Evolutionary conservation across 2,888 invertebrate species (phyloP), one percentile per base, ranked within the genome.

Genomic region (Platypus cylindrus): DNA sequence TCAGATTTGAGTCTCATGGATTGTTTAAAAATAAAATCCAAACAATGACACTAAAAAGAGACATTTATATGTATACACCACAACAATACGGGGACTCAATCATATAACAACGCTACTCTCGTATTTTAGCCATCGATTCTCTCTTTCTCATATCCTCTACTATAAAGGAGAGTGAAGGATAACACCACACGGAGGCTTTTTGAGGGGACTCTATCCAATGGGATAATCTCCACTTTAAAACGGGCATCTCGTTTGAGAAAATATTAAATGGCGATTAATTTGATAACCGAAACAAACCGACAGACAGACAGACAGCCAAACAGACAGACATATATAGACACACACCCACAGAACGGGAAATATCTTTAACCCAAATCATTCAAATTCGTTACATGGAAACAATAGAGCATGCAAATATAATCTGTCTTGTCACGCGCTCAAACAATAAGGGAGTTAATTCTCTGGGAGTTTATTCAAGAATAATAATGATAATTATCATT

Each of bases 221-320:
- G n/a, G n/a, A n/a, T n/a, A n/a, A n/a, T n/a, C n/a, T n/a, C 20
- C 20, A 9, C 20, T 5, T 20, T 20, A 7, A 5, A 7, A 24
- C 4, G 5, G 12, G 15, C 27, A 12, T 14, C 15, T 3, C 27
- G 14, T 9, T 12, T 16, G n/a, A n/a, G 27, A 27, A 27, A 27
- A 27, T 27, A 27, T 27, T 27, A 27, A 27, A 27, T 8, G 15
- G 9, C 9, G 14, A 27, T 27, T 27, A 27, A 27, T 14, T 16
- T 13, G 7, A 13, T 4, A 9, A 16, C 27, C 27, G 12, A 14
- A 27, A 27, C 15, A 13, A 15, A 14, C 13, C 27, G 27, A 14
- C 15, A 4, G 9, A 14, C 27, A 12, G 13, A n/a, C n/a, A n/a
- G n/a, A n/a, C n/a, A n/a, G n/a, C n/a, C n/a, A n/a, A n/a, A n/a